These are phyloP conservation scores for Lutjanus campechanus DNA, from an alignment of 2,797 vertebrate genomes.

Conservation along the genomic window DNA sequence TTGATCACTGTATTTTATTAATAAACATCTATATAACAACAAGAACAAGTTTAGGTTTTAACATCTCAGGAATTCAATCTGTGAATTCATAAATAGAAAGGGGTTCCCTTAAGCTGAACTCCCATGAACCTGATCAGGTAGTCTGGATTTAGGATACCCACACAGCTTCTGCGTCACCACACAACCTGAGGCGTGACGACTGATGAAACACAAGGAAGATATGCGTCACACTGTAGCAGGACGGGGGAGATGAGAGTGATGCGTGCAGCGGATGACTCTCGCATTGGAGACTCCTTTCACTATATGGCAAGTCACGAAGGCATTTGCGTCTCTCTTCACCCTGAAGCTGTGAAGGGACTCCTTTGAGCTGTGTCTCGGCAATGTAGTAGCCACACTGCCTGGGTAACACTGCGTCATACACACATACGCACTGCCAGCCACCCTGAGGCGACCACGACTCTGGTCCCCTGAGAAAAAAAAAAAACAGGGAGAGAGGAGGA, in stretches of 20 bases:
- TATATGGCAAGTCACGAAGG: constrained; percentile 58
- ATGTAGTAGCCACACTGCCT: constrained; percentile 35
- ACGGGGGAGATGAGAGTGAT: constrained; percentile 36
- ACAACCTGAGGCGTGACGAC: constrained; percentile 33
- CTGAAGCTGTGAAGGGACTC: constrained; percentile 56
- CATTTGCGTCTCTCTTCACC: constrained; percentile 30
- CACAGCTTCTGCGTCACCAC: constrained; percentile 42
- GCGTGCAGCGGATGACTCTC: constrained; percentile 43
- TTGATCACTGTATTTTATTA: neutral
- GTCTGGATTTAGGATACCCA: constrained; percentile 48
- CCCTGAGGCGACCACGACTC: constrained; percentile 44
- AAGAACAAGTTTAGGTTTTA: neutral
- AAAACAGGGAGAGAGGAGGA: constrained; percentile 18
- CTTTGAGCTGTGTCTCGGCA: constrained; percentile 55
- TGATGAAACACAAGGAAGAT: constrained; percentile 61
- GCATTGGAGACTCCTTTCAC: constrained; percentile 57
- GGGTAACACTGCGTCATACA: constrained; percentile 38
- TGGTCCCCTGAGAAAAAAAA: constrained; percentile 40
- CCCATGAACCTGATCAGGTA: constrained; percentile 34
- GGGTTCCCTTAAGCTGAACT: constrained; percentile 20
- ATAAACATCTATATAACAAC: neutral
- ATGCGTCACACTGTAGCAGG: constrained; percentile 61
- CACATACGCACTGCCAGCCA: constrained; percentile 38
- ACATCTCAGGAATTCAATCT: neutral
- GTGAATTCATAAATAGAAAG: neutral